A percentile compares a stretch with the other conserved stretches of the same genome.
phyloP scores from a whole-genome alignment of 2,113 vertebrate genomes.

The Oncorhynchus kisutch region DNA sequence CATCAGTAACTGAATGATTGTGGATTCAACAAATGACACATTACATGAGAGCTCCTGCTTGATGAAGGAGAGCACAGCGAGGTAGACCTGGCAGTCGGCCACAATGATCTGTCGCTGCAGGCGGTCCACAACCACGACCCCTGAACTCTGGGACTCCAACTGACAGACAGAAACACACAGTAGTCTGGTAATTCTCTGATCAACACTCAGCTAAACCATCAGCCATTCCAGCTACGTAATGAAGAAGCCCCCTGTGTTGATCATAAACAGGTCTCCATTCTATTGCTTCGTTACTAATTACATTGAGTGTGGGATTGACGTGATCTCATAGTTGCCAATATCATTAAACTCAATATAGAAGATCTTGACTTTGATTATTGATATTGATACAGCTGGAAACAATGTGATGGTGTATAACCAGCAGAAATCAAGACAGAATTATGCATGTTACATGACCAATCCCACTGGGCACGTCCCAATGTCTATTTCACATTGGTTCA shows the following conservation, averaged over 20 bases:
- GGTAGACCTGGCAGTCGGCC: constrained; percentile 96
- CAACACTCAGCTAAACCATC: neutral
- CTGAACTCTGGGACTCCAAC: constrained; percentile 88
- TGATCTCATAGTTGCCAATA: constrained; percentile 52
- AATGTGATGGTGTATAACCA: too few relatives aligned
- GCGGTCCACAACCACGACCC: constrained; percentile 85
- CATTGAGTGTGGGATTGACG: constrained; percentile 42
- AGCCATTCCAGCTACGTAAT: neutral
- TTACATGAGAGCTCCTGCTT: constrained; percentile 96
- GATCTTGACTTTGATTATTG: neutral
- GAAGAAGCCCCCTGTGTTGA: constrained; percentile 11
- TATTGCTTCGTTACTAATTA: constrained; percentile 46
- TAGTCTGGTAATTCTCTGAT: neutral
- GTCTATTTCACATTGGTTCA: too few relatives aligned
- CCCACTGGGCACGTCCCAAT: too few relatives aligned
- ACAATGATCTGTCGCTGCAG: constrained; percentile 97
- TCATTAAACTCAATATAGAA: constrained; percentile 21
- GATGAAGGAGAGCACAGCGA: constrained; percentile 94
- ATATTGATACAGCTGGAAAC: too few relatives aligned
- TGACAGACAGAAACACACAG: constrained; percentile 55
- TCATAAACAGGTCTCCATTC: neutral
- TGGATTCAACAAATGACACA: neutral
- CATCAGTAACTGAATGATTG: neutral
- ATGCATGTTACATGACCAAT: neutral
- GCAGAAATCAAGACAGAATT: too few relatives aligned